A percentile compares a stretch with the other conserved stretches of the same genome.
Evolutionary conservation across 2,113 vertebrate genomes (phyloP).

Genomic region (Ciconia boyciana): DNA sequence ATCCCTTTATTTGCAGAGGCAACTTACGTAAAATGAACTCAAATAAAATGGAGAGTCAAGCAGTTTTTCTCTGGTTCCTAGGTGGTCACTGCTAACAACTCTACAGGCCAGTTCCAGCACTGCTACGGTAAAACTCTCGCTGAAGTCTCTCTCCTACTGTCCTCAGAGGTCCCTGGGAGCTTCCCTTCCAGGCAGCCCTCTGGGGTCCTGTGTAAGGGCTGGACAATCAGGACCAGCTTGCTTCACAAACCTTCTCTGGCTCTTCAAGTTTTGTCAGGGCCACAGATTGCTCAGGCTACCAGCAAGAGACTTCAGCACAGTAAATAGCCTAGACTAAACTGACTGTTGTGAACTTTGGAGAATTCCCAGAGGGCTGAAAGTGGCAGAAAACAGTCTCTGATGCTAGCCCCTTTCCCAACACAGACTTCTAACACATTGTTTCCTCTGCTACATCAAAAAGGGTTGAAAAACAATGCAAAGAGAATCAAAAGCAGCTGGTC

Average conservation of each 20-base stretch:
- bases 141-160: background rate
- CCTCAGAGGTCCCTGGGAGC: background rate
- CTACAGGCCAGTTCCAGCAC: background rate
- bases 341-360: background rate
- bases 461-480: background rate
- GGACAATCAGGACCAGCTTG: background rate
- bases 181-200: background rate
- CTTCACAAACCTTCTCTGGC: background rate
- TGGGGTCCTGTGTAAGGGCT: background rate
- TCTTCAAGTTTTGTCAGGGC: background rate
- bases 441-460: background rate
- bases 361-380: background rate
- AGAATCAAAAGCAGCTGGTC: background rate
- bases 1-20: background rate
- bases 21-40: background rate
- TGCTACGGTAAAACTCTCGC: background rate
- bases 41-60: background rate
- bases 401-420: background rate
- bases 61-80: background rate
- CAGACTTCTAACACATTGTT: background rate
- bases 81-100: background rate
- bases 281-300: background rate
- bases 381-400: background rate
- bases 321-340: background rate
- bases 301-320: background rate